Evolutionary conservation across 2,113 vertebrate species (phyloP), one percentile per base, ranked within the genome.

Genomic region (Urocolius indicus): DNA sequence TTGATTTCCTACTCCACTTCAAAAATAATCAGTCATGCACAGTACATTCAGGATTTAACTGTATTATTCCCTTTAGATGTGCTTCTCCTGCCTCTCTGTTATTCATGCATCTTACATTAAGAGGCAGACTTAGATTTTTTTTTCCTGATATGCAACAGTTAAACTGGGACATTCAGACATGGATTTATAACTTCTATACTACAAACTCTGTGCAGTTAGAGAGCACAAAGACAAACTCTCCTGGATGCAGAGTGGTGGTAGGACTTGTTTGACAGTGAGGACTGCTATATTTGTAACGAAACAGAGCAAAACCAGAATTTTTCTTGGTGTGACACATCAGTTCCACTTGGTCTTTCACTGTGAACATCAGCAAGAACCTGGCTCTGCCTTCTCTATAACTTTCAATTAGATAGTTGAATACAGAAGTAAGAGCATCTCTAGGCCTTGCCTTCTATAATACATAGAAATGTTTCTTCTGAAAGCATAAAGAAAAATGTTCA

Each of bases 61-160:
- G 23, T 5, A 46, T 7, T 24, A 14, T 78, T 89, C 89, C 46
- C 73, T 78, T 87, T 32, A 66, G 66, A 23, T 23, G 18, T 2
- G 5, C 13, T 79, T 38, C 9, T 5, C 9, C 26, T 4, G 7
- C 11, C 38, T 14, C 0, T 0, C 13, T 30, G 9, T 27, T 90
- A 48, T 16, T 87, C 77, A 62, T 0, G 0, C 23, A 58, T 2
- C 30, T 87, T 49, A 22, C 26, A 65, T 72, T 79, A 78, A 84
- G 38, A 67, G 65, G 6, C 11, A 49, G 48, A n/a, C 13, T 57
- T 41, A 10, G 51, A 58, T 41, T 52, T 83, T 84, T 41, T 51
- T 24, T 49, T 73, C 38, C 74, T 23, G 15, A 87, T 68, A 48
- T 3, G 17, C 6, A 72, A 24, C 23, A 67, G 32, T 23, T 84